A percentile compares a stretch with the other conserved stretches of the same genome.
Conservation (phyloP, 2,113 vertebrate species). For the Sinocyclocheilus grahami region DNA sequence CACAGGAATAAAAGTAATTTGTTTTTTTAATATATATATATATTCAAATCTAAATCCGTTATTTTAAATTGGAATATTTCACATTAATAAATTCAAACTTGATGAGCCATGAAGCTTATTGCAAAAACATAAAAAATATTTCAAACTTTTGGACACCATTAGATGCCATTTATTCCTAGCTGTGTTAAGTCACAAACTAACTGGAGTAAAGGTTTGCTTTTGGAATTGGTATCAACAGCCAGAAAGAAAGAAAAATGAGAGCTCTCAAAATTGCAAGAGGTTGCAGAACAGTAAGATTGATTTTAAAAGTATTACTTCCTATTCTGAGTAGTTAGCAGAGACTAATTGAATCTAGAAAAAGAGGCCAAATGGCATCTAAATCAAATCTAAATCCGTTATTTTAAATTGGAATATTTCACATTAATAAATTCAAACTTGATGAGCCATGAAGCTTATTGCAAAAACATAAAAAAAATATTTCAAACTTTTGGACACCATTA, state of each 20-base stretch:
- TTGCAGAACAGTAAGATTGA: neutral
- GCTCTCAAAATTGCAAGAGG: conserved; percentile 3
- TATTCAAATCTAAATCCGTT: neutral
- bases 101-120: too few relatives aligned
- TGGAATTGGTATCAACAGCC: neutral
- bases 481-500: neutral
- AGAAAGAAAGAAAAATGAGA: neutral
- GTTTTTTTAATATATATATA: neutral
- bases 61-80: neutral
- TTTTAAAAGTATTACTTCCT: conserved; percentile 17
- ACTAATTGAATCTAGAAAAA: neutral
- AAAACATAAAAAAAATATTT: too few relatives aligned
- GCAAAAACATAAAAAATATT: too few relatives aligned
- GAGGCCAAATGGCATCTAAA: too few relatives aligned
- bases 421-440: too few relatives aligned
- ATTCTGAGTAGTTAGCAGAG: conserved; percentile 11
- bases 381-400: neutral
- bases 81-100: too few relatives aligned
- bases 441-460: too few relatives aligned
- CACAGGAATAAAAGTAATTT: too few relatives aligned
- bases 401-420: neutral
- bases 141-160: too few relatives aligned
- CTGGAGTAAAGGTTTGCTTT: neutral
- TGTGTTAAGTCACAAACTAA: neutral
- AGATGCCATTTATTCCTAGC: neutral